Evolutionary conservation across 30 jellyfish, hydroid and myxozoan species (phyloP), one percentile per base, ranked within the genome.

Genomic region (Hydractinia symbiolongicarpus): DNA sequence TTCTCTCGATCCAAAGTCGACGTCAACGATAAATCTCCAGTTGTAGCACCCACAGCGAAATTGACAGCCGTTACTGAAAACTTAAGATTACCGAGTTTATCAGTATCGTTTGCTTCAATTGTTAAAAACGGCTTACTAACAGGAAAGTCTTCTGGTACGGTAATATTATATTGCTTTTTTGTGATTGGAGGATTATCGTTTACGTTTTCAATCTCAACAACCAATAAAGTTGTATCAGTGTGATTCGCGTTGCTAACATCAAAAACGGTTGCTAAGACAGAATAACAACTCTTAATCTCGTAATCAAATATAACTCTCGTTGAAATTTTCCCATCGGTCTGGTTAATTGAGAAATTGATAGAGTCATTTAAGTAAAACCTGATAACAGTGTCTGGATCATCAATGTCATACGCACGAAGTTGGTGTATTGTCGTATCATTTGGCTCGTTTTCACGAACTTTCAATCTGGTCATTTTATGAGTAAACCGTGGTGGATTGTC

Each of bases 1-100:
- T 40, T n/a, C 54, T 75, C 83, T 15, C 83, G 75, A 53, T 75
- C 83, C 7, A 75, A 75, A 15, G 83, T 20, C 60, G 14, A 11
- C 40, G 14, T 54, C 49, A 54, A 20, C 75, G 76, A 20, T 50
- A 75, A 44, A 51, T 11, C 75, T 20, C 83, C 75, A 16, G 14
- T 8, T 6, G 75, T 8, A 13, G 19, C 75, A 20, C 54, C 83
- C 17, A 75, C 72, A 49, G 52, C 67, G 49, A 75, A 75, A 16
- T 3, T 50, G 10, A 6, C 71, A n/a, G 83, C 19, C 9, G 16
- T 51, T 54, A 15, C 16, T 5, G 52, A 74, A 16, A 50, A 20
- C 16, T 30, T 75, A 5, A 75, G 52, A 64, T 64, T 64, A 64
- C 40, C 19, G 17, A 13, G 74, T n/a, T 51, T 51, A 51, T 64